Evolutionary conservation across 2,888 invertebrate species (phyloP), one percentile per base, ranked within the genome.

Genomic region (Ditylenchus weischeri): DNA sequence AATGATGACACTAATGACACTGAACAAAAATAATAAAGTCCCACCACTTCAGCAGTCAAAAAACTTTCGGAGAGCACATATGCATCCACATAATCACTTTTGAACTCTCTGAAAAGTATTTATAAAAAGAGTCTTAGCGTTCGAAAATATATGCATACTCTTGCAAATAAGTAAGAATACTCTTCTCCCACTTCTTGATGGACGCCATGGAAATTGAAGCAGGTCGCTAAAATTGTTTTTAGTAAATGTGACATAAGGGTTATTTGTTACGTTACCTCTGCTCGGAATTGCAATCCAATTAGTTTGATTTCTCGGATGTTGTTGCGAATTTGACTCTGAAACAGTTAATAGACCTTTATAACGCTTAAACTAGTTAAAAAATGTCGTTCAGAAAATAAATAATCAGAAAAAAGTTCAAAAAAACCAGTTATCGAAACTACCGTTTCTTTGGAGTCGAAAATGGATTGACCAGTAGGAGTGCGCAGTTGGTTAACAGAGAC

Each of bases 281-380:
- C 77, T 48, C 80, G 70, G 57, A 80, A 78, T 54, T 80, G 80
- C 19, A 80, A 66, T 10, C 78, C 79, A 36, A 80, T 70, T 50
- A 80, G 59, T 6, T 74, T 71, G 23, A 80, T 72, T 64, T 78
- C 76, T 23, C 76, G 74, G 36, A 80, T 75, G 61, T 80, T 80
- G 62, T 78, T 79, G 21, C 73, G 74, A 5, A 73, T 62, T 75
- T 80, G 80, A 47, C 72, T 71, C 77, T 79, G 67, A 66, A 79
- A n/a, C n/a, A n/a, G n/a, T 29, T 29, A 29, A 29, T 29, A 29
- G n/a, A n/a, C n/a, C n/a, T n/a, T n/a, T n/a, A n/a, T n/a, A n/a
- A n/a, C n/a, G n/a, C n/a, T n/a, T n/a, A n/a, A n/a, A n/a, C n/a
- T n/a, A n/a, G n/a, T n/a, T n/a, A n/a, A n/a, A n/a, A n/a, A n/a